A percentile compares a stretch with the other conserved stretches of the same genome.
Evolutionary conservation across 1,140 invertebrate species (phyloP).

Genomic region (Polypedilum pembai): DNA sequence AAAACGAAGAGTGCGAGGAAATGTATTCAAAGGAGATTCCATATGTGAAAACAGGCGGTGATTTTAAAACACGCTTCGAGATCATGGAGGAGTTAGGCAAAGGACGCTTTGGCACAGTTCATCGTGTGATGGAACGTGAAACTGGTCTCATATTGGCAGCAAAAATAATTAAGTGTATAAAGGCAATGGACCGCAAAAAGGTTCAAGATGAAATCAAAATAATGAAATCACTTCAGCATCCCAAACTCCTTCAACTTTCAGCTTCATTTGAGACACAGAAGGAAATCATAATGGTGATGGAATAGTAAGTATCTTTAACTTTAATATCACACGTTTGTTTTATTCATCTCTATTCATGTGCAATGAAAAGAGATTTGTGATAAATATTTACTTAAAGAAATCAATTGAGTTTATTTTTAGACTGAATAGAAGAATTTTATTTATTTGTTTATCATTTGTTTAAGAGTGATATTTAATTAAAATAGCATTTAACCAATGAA

Average conservation of each 20-base stretch:
- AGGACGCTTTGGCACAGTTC: slow-evolving; percentile 70
- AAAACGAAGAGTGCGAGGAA: background rate
- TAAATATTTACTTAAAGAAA: too few species aligned
- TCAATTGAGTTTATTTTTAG: too few species aligned
- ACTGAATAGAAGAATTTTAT: too few species aligned
- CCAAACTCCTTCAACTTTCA: slow-evolving; percentile 77
- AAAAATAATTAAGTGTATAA: slow-evolving; percentile 82
- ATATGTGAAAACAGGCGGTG: slow-evolving; percentile 47
- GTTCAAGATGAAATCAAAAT: slow-evolving; percentile 86
- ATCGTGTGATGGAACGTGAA: slow-evolving; percentile 62
- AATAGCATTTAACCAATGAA: too few species aligned
- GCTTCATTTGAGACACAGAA: slow-evolving; percentile 79
- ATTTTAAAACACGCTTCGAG: slow-evolving; percentile 54
- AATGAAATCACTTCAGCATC: slow-evolving; percentile 84
- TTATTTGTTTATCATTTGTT: too few species aligned
- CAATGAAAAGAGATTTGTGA: too few species aligned
- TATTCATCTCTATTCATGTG: too few species aligned
- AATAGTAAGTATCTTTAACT: slow-evolving; percentile 71
- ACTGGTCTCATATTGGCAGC: slow-evolving; percentile 71
- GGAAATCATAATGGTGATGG: slow-evolving; percentile 86
- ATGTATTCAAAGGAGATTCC: slow-evolving; percentile 35
- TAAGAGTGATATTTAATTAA: too few species aligned
- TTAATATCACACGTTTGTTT: too few species aligned
- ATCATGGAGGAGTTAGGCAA: slow-evolving; percentile 71
- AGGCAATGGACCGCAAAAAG: slow-evolving; percentile 71